Evolutionary conservation across 37 sponge, comb jelly and placozoan species (phyloP).

Genomic region (Beroe forskalii): DNA sequence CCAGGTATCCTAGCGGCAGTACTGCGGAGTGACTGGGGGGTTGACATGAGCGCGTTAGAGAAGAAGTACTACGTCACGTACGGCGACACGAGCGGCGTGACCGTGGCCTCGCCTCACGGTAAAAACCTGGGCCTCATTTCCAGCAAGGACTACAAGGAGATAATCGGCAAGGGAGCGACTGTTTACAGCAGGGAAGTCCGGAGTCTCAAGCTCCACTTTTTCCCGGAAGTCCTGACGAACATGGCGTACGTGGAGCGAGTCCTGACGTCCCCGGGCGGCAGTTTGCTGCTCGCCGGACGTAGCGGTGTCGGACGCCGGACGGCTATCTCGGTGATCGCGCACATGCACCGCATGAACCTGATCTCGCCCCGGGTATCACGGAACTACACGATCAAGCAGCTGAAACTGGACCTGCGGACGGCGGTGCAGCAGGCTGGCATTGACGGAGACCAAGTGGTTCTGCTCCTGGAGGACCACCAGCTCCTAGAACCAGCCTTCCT

Average conservation of each 20-base stretch:
- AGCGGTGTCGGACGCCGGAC: slow-evolving; percentile 93
- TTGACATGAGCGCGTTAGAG: slow-evolving; percentile 51
- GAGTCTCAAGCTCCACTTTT: slow-evolving; percentile 77
- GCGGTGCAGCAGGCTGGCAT: slow-evolving; percentile 83
- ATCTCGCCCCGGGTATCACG: slow-evolving; percentile 84
- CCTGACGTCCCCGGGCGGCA: slow-evolving; percentile 87
- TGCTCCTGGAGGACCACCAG: slow-evolving; percentile 92
- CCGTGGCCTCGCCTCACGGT: slow-evolving; percentile 65
- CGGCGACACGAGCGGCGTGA: slow-evolving; percentile 66
- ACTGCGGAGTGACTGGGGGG: slow-evolving; percentile 79
- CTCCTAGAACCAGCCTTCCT: slow-evolving; percentile 80
- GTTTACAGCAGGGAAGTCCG: slow-evolving; percentile 67
- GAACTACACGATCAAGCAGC: slow-evolving; percentile 81
- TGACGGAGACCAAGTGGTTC: slow-evolving; percentile 79
- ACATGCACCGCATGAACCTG: slow-evolving; percentile 79
- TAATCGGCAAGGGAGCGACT: slow-evolving; percentile 72
- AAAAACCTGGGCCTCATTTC: slow-evolving; percentile 72
- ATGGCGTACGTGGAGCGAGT: slow-evolving; percentile 85
- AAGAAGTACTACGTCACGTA: slow-evolving; percentile 77
- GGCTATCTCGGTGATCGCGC: slow-evolving; percentile 80
- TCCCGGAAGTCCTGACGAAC: slow-evolving; percentile 87
- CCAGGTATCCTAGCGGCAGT: slow-evolving; percentile 72
- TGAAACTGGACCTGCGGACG: slow-evolving; percentile 70
- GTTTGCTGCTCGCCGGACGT: slow-evolving; percentile 86
- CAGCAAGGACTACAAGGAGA: slow-evolving; percentile 73